Evolutionary conservation across 2,113 vertebrate genomes (phyloP).

Genomic region (Camarhynchus parvulus): DNA sequence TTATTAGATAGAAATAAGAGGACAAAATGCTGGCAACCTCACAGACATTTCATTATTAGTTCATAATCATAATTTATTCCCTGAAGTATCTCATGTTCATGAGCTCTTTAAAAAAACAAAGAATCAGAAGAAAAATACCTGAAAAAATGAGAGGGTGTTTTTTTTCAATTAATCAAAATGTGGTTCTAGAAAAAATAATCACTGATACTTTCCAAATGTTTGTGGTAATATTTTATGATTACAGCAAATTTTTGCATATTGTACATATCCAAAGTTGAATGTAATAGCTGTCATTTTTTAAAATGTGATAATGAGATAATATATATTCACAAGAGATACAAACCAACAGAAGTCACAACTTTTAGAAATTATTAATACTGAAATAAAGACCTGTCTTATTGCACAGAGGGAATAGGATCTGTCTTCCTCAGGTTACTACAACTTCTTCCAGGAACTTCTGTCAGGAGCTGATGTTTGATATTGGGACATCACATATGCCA

Average conservation of each 20-base stretch:
- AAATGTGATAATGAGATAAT: neutral
- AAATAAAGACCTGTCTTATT: neutral
- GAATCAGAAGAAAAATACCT: neutral
- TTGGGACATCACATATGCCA: neutral
- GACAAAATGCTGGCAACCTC: neutral
- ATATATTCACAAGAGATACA: too few species aligned
- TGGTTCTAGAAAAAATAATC: neutral
- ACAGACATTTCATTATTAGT: neutral
- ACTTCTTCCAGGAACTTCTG: neutral
- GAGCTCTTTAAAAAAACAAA: neutral
- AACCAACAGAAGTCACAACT: too few species aligned
- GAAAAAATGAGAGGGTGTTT: neutral
- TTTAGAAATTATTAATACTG: too few species aligned
- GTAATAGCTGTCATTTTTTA: neutral
- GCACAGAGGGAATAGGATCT: neutral
- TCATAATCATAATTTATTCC: neutral
- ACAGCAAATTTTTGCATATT: neutral
- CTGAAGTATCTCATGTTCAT: neutral
- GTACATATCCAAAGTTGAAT: neutral
- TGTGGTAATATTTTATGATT: neutral
- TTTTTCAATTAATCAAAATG: neutral
- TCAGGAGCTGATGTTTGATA: neutral
- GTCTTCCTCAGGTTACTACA: neutral
- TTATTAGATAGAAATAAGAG: neutral
- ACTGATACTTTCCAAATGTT: neutral